Conservation (phyloP, 2,888 invertebrate species). For the Kryphioiulus occultus region DNA sequence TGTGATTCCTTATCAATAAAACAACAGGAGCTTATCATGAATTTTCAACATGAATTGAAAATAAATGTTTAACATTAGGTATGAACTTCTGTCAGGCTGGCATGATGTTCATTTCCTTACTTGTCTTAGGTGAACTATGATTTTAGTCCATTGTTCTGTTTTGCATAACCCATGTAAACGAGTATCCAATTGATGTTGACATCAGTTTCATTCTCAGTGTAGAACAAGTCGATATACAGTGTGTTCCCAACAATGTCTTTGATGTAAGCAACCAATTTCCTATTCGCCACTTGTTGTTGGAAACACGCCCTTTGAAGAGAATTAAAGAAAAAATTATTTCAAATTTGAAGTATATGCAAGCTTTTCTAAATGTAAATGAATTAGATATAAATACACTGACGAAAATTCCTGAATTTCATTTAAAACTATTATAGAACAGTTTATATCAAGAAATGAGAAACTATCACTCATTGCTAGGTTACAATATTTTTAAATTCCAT, state of each 20-base stretch:
- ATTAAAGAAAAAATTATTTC: neutral
- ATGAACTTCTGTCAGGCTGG: neutral
- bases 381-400: no score
- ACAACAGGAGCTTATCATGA: neutral
- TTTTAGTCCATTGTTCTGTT: neutral
- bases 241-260: slow-evolving; percentile 14
- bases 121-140: neutral
- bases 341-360: no score
- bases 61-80: no score
- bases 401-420: no score
- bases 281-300: neutral
- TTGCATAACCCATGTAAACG: neutral
- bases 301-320: neutral
- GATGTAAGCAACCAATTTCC: slow-evolving; percentile 26
- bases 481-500: no score
- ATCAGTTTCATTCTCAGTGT: slow-evolving; percentile 12
- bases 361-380: no score
- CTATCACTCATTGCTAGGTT: no score
- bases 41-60: neutral
- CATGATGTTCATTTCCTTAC: neutral
- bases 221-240: neutral
- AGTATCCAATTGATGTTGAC: neutral
- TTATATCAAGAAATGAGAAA: no score
- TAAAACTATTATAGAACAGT: no score
- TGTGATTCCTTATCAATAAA: no score